Percentiles rank a stretch among this genome's conserved stretches.
phyloP scores from a whole-genome alignment of 2,888 invertebrate species.

The Pharmacophagus antenor region DNA sequence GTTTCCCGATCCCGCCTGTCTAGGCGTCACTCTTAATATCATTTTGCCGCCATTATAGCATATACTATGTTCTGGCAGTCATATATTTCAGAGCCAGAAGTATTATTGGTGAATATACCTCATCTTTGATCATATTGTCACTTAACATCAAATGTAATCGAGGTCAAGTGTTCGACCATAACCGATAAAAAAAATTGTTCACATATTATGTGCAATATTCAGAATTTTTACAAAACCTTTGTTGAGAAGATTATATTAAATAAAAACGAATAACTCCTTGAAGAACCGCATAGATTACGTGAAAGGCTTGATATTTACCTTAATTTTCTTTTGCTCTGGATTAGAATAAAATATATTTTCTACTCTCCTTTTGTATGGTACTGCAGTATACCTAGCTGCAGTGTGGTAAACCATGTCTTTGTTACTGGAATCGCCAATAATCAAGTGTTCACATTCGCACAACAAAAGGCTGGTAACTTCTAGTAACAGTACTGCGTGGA shows the following conservation, averaged over 20 bases:
- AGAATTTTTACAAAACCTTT: too few relatives aligned
- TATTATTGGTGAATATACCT: too few relatives aligned
- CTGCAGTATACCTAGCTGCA: constrained; percentile 40
- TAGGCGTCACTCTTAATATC: too few relatives aligned
- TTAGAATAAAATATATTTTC: constrained; percentile 52
- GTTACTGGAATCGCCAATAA: constrained; percentile 45
- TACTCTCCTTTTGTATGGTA: constrained; percentile 48
- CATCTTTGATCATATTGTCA: too few relatives aligned
- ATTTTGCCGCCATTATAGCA: too few relatives aligned
- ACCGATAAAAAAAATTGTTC: too few relatives aligned
- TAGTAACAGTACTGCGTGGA: constrained; percentile 34
- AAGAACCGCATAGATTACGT: not conserved
- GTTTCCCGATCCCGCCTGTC: too few relatives aligned
- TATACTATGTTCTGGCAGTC: too few relatives aligned
- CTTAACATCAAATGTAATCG: too few relatives aligned
- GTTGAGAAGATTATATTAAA: not conserved
- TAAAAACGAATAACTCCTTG: not conserved
- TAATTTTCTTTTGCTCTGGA: constrained; percentile 43
- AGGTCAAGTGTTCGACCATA: too few relatives aligned
- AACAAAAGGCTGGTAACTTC: constrained; percentile 35
- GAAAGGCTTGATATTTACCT: constrained; percentile 42
- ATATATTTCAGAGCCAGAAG: too few relatives aligned
- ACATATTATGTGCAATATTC: too few relatives aligned
- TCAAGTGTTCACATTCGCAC: constrained; percentile 44
- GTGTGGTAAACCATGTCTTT: constrained; percentile 45